phyloP scores from a whole-genome alignment of 2,888 invertebrate genomes.

The Griposia aprilina region DNA sequence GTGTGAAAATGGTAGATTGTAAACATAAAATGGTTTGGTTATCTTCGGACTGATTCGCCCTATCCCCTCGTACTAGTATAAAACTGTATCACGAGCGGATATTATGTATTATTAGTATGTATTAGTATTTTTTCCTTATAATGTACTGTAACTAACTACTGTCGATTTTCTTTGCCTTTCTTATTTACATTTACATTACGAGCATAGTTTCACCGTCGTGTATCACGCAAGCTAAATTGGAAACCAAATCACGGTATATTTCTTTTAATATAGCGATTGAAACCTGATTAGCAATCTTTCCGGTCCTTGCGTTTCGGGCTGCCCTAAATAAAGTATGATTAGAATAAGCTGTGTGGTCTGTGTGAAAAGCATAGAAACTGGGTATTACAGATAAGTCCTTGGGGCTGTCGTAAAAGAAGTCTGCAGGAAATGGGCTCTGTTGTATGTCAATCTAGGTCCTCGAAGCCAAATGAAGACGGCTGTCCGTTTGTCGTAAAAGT shows the following conservation, averaged over 20 bases:
- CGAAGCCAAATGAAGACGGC: conserved; percentile 20
- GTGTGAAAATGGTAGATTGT: too few relatives aligned
- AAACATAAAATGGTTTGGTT: too few relatives aligned
- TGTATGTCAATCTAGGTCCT: conserved; percentile 23
- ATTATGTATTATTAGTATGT: too few relatives aligned
- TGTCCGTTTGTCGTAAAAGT: conserved; percentile 29
- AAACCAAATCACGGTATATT: conserved; percentile 43
- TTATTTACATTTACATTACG: conserved; percentile 56
- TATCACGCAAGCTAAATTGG: conserved; percentile 55
- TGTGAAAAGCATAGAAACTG: neutral
- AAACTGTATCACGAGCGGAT: too few relatives aligned
- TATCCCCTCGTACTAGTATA: too few relatives aligned
- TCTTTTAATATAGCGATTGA: conserved; percentile 39
- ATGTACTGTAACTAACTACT: conserved; percentile 25
- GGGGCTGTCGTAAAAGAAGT: conserved; percentile 33
- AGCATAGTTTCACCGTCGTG: conserved; percentile 49
- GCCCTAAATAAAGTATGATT: conserved; percentile 24
- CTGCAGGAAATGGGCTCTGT: conserved; percentile 41
- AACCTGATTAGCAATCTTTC: conserved; percentile 58
- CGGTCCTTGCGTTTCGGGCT: conserved; percentile 29
- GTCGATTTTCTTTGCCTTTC: conserved; percentile 40
- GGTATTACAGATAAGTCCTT: conserved; percentile 20
- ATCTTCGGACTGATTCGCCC: too few relatives aligned
- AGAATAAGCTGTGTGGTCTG: conserved; percentile 5
- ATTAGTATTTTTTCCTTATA: conserved; percentile 7